phyloP scores from a whole-genome alignment of 2,888 invertebrate genomes.

The Tupiocoris notatus region DNA sequence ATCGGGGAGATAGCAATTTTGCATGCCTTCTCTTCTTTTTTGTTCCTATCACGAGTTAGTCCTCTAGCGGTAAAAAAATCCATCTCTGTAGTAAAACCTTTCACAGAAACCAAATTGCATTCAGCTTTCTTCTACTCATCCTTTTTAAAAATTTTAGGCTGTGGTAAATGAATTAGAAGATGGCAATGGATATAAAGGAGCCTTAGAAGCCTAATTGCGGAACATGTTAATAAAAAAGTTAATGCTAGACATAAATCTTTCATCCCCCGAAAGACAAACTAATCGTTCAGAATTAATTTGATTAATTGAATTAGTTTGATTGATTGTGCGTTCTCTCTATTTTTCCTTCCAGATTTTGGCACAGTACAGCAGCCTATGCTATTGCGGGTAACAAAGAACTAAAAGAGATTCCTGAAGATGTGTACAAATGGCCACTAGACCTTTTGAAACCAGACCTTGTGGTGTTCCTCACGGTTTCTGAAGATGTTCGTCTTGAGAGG shows the following conservation, averaged over 20 bases:
- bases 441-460: conserved; percentile 56
- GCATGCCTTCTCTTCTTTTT: no score
- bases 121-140: not conserved
- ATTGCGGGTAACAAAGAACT: conserved; percentile 52
- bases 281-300: not conserved
- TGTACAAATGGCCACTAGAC: conserved; percentile 56
- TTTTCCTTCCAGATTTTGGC: conserved; percentile 54
- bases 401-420: conserved; percentile 47
- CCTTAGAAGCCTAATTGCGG: no score
- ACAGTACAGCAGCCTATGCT: conserved; percentile 56
- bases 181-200: no score
- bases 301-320: no score
- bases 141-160: no score
- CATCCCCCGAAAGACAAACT: not conserved
- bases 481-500: conserved; percentile 54
- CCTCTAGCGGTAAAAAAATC: no score
- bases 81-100: not conserved
- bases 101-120: not conserved
- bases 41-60: no score
- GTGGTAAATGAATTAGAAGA: no score
- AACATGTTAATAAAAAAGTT: no score
- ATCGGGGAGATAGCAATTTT: no score
- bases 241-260: not conserved
- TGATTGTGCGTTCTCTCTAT: no score
- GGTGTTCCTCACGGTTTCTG: conserved; percentile 55